Conservation (phyloP, 2,113 vertebrate species). For the Xenopus borealis region DNA sequence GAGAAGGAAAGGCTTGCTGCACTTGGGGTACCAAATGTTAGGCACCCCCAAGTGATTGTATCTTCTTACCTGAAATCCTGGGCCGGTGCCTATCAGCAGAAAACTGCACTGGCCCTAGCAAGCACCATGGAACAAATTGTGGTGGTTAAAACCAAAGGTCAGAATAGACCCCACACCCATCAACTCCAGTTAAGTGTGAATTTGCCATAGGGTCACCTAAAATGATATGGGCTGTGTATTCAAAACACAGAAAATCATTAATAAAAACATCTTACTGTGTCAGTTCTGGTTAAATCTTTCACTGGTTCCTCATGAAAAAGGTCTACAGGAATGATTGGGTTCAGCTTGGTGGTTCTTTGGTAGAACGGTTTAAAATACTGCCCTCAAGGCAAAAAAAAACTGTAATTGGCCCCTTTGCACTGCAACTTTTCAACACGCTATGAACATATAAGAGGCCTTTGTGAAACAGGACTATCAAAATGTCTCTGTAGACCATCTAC, state of each 20-base stretch:
- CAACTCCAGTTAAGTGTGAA: slow-evolving; percentile 10
- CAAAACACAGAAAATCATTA: slow-evolving; percentile 22
- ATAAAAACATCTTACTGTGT: slow-evolving; percentile 16
- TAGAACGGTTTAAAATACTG: slow-evolving; percentile 20
- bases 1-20: too few species aligned
- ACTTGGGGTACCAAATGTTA: too few species aligned
- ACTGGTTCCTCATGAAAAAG: slow-evolving; percentile 9
- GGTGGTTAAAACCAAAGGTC: too few species aligned
- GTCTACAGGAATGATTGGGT: slow-evolving; percentile 34
- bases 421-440: slow-evolving; percentile 37
- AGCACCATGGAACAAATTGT: too few species aligned
- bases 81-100: too few species aligned
- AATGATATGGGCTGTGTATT: slow-evolving; percentile 5
- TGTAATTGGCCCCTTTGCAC: slow-evolving; percentile 37
- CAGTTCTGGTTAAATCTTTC: too few species aligned
- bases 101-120: too few species aligned
- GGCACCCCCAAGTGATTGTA: too few species aligned
- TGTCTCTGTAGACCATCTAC: slow-evolving; percentile 30
- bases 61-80: too few species aligned
- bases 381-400: slow-evolving; percentile 6
- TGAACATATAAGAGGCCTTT: slow-evolving; percentile 30
- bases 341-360: slow-evolving; percentile 26
- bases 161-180: background rate
- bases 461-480: slow-evolving; percentile 22
- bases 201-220: slow-evolving; percentile 21